These are phyloP conservation scores for Brachyopa scutellaris DNA, from an alignment of 2,888 invertebrate species.

Conservation along the genomic window DNA sequence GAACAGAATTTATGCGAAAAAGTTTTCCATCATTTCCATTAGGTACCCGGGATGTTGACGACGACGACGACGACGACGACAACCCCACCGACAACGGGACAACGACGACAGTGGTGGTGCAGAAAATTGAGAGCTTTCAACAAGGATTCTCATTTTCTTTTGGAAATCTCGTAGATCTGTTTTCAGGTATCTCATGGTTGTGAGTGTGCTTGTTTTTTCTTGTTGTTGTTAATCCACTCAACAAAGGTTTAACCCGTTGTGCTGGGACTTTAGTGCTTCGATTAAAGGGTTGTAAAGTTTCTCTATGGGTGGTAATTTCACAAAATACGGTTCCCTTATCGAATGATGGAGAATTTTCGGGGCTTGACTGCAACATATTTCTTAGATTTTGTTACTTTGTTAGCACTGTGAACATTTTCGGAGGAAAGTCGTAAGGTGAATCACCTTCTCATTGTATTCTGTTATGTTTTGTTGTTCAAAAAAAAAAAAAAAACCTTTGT, in stretches of 20 bases:
- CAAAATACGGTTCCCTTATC: slow-evolving; percentile 52
- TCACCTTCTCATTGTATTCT: slow-evolving; percentile 13
- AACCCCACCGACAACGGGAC: too few relatives aligned
- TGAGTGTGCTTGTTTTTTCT: not conserved
- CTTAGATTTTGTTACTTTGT: slow-evolving; percentile 53
- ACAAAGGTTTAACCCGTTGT: slow-evolving; percentile 30
- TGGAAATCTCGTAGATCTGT: too few relatives aligned
- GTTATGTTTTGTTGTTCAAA: not conserved
- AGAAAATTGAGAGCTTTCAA: slow-evolving; percentile 48
- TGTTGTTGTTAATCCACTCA: slow-evolving; percentile 35
- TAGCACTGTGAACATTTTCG: not conserved
- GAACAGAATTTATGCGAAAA: slow-evolving; percentile 48
- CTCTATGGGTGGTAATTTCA: slow-evolving; percentile 43
- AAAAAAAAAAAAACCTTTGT: slow-evolving; percentile 20
- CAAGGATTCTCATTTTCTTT: slow-evolving; percentile 40
- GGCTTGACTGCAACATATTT: slow-evolving; percentile 66
- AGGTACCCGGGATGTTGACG: not conserved
- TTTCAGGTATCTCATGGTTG: not conserved
- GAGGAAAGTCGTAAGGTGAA: slow-evolving; percentile 11
- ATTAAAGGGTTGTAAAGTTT: slow-evolving; percentile 60
- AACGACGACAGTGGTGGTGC: slow-evolving; percentile 24
- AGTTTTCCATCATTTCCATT: slow-evolving; percentile 51
- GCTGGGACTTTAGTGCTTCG: slow-evolving; percentile 26
- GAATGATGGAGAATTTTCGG: slow-evolving; percentile 50
- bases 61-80: too few relatives aligned